A percentile compares a stretch with the other conserved stretches of the same genome.
phyloP scores from a whole-genome alignment of 2,113 vertebrate genomes.

The Passer montanus region DNA sequence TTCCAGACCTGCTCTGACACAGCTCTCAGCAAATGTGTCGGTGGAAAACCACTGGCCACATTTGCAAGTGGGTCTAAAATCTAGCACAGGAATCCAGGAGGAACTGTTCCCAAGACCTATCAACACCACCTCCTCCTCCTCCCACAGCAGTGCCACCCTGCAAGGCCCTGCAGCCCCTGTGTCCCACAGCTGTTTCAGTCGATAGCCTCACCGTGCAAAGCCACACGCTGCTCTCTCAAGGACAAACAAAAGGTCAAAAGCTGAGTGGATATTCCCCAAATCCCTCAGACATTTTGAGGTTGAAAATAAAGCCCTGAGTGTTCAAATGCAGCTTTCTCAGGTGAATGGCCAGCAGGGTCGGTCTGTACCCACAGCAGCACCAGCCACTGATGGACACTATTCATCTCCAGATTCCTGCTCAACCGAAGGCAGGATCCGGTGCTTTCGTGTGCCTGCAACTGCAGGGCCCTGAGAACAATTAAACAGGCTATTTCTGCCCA shows the following conservation, averaged over 20 bases:
- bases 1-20: neutral
- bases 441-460: neutral
- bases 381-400: neutral
- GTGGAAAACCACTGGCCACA: conserved; percentile 25
- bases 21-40: neutral
- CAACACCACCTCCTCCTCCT: neutral
- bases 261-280: neutral
- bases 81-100: neutral
- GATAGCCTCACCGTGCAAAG: neutral
- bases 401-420: neutral
- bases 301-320: neutral
- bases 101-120: neutral
- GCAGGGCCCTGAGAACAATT: neutral
- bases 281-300: neutral
- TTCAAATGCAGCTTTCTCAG: neutral
- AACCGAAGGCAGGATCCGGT: neutral
- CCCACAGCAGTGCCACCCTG: neutral
- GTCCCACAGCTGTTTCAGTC: neutral
- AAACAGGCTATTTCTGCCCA: conserved; percentile 5
- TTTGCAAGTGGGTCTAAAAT: neutral
- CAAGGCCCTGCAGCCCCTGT: neutral
- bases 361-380: neutral
- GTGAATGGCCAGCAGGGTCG: neutral
- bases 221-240: neutral
- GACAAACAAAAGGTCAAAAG: neutral